phyloP scores from a whole-genome alignment of 2,888 invertebrate species.

The Griposia aprilina region DNA sequence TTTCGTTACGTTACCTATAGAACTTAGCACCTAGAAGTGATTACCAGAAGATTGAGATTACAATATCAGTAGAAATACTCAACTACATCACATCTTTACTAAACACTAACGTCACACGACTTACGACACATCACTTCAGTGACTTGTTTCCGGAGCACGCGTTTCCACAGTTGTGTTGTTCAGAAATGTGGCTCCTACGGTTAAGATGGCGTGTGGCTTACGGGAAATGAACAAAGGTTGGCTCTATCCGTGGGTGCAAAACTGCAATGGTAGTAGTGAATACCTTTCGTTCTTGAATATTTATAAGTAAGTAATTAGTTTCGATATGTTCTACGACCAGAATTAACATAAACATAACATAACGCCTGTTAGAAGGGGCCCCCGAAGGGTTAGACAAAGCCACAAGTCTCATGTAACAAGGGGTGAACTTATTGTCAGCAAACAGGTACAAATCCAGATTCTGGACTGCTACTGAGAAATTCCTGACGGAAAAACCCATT shows the following conservation, averaged over 20 bases:
- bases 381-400: not conserved
- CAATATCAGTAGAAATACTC: too few species aligned
- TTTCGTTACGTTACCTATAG: too few species aligned
- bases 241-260: too few species aligned
- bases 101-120: not conserved
- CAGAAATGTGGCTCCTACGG: constrained; percentile 5
- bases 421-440: not conserved
- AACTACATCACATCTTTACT: too few species aligned
- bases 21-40: too few species aligned
- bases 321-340: too few species aligned
- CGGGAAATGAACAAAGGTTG: constrained; percentile 19
- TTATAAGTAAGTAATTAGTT: too few species aligned
- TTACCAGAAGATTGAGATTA: too few species aligned
- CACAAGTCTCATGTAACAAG: not conserved
- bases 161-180: constrained; percentile 2
- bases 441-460: not conserved
- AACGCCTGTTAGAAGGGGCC: not conserved
- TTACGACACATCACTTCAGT: constrained; percentile 4
- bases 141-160: not conserved
- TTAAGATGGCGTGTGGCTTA: constrained; percentile 16
- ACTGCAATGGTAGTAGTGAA: not conserved
- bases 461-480: not conserved
- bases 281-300: not conserved
- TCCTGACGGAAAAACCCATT: not conserved
- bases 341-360: too few species aligned